Base-by-base conservation (phyloP, 2,113 vertebrate species). In the Corydoras maculifer region DNA sequence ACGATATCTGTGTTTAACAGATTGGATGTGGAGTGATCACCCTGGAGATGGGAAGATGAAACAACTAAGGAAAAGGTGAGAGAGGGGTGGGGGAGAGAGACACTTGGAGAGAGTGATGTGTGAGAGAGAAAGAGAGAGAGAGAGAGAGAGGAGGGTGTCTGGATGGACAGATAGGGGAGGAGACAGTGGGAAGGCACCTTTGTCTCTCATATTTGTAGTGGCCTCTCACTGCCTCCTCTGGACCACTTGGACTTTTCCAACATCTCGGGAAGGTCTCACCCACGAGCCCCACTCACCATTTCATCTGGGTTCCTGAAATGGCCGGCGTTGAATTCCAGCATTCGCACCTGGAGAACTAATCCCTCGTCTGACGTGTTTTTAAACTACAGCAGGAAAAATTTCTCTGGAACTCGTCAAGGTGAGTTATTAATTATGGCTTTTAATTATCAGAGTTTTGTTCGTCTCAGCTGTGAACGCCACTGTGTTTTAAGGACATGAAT, bases 321-420 rank as follows among this genome's bases (percentile, higher is more conserved):
- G 9, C 81, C 65, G 66, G 25, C 61, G 64, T 72, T 75, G 64
- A 32, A 73, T 80, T 69, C 63, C 74, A 71, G 70, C 75, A 59
- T 69, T 81, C 73, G 51, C 69, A 58, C 75, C 50, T 35, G 61
- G 71, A 85, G 81, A 84, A 81, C 70, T 86, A 81, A 85, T 68
- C 9, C 31, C 29, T 75, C 49, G 10, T 7, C 35, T 14, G 57
- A 14, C 14, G 9, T 18, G 15, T 25, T n/a, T 11, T 29, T 35
- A 2, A 6, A 74, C 11, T 9, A 54, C 49, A 18, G 43, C 15
- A 18, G 54, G 14, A 57, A 14, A n/a, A 57, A 57, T 57, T 57
- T 15, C 7, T 6, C n/a, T 55, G 4, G 8, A 55, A 50, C 51
- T 57, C 13, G 13, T 57, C 7, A 81, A 88, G 84, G 89, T 89